Evolutionary conservation across 1,140 invertebrate genomes (phyloP).

Genomic region (Meloidogyne hapla): DNA sequence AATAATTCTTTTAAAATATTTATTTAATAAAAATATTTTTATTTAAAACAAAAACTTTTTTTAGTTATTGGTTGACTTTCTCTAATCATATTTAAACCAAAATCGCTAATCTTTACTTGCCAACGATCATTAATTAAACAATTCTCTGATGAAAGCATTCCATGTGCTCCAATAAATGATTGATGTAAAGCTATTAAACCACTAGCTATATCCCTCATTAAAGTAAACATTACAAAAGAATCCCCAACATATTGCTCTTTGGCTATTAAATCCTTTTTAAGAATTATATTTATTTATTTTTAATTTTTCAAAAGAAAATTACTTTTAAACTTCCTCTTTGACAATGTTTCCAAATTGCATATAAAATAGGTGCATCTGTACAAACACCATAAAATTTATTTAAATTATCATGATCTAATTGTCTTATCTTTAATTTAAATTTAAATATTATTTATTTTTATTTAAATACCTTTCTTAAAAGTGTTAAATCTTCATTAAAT

Average conservation of each 20-base stretch:
- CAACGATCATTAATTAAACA: slow-evolving; percentile 52
- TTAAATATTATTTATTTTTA: slow-evolving; percentile 66
- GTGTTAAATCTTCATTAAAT: slow-evolving; percentile 13
- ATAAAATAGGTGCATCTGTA: slow-evolving; percentile 53
- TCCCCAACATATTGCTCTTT: slow-evolving; percentile 89
- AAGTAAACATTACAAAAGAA: slow-evolving; percentile 86
- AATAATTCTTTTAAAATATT: slow-evolving; percentile 77
- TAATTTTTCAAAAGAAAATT: no score
- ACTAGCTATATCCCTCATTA: slow-evolving; percentile 84
- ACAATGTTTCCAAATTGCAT: slow-evolving; percentile 78
- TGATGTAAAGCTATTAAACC: slow-evolving; percentile 37
- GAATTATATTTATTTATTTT: slow-evolving; percentile 78
- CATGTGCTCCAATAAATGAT: slow-evolving; percentile 37
- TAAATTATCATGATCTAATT: slow-evolving; percentile 59
- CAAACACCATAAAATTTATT: slow-evolving; percentile 74
- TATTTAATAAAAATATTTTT: slow-evolving; percentile 61
- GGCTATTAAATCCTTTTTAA: slow-evolving; percentile 81
- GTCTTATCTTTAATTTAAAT: slow-evolving; percentile 70
- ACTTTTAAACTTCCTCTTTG: slow-evolving; percentile 77
- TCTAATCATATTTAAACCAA: slow-evolving; percentile 37
- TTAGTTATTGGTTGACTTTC: slow-evolving; percentile 26
- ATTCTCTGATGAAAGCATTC: slow-evolving; percentile 35
- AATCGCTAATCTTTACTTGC: slow-evolving; percentile 49
- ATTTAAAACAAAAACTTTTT: slow-evolving; percentile 29
- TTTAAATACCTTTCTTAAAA: slow-evolving; percentile 39